Base-by-base conservation (phyloP, 2,113 vertebrate genomes). In the Aldabrachelys gigantea region DNA sequence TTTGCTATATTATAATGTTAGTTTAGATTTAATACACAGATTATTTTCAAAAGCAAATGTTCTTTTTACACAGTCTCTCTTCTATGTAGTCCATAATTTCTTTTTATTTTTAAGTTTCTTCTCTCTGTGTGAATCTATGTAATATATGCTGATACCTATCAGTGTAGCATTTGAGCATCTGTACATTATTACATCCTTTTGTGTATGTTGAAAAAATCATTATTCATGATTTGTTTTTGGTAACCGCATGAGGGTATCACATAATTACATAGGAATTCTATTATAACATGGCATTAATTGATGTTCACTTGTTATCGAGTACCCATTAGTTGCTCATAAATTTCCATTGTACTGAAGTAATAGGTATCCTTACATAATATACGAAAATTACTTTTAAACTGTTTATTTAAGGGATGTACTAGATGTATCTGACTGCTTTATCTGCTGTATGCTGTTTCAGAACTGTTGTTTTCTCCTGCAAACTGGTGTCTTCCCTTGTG, bases 401-500 rank as follows among this genome's bases (percentile, higher is more conserved):
- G 12, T 16, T 94, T 85, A 50, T 0, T 1, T 38, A 76, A 69
- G 35, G 14, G 35, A n/a, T 17, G 35, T 69, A 69, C 54, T 6
- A 1, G 85, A 88, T 31, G 5, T 0, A 2, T 88, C 6, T 8
- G 41, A 79, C 0, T 1, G 5, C 47, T 92, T 86, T 80, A 84
- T 38, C 80, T 89, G 10, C 79, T 53, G 9, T 53, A 21, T 52
- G 9, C 21, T 53, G 50, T 53, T 81, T 80, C 50, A 35, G 31
- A 24, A 81, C 79, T 50, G 49, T 13, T 80, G 4, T 53, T 38
- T 31, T 38, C 31, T 80, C 19, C 35, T 53, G 50, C 50, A 81
- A 38, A 17, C 50, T 31, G 76, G 65, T n/a, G 29, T 57, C 85
- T 96, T 94, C 98, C 90, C 94, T 97, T 84, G 96, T 97, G 92